Evolutionary conservation across 2,113 vertebrate species (phyloP), one percentile per base, ranked within the genome.

Genomic region (Arenaria interpres): DNA sequence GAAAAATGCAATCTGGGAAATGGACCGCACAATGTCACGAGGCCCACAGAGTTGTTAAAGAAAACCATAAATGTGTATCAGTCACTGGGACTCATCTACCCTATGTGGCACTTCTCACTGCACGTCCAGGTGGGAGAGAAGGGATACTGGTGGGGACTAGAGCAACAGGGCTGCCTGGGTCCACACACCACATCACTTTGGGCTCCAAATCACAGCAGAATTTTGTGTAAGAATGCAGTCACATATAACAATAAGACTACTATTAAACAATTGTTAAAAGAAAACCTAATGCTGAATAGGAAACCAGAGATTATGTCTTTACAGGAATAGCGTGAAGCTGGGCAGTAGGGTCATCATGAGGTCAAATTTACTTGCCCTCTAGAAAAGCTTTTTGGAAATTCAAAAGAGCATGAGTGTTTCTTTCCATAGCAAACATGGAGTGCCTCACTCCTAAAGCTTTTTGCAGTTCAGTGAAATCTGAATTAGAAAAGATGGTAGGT

Each of bases 91-190:
- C 18, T 71, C 64, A 43, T n/a, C 20, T 22, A 57, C 30, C 23
- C 14, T 14, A 0, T 0, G 1, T 32, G 32, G 15, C 17, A 25
- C 12, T 33, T 54, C 45, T 71, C 50, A 33, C 19, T 25, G 5
- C 9, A 10, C 0, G 2, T 74, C 66, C 45, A 57, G 35, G 27
- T 35, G 27, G n/a, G 50, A 90, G 23, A 57, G 33, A 60, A 69
- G 25, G 43, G 35, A 18, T 66, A 54, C 18, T 54, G 23, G 30
- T 33, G 41, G 5, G 25, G 10, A 39, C 19, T 37, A 77, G 35
- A 69, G 54, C 50, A 82, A 30, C 5, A 35, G n/a, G 41, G 5
- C 46, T 85, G 35, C 32, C 39, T 59, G 64, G 48, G 60, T 71
- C 39, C 28, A 28, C 1, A 2, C 32, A 60, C 33, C 6, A 8